phyloP scores from a whole-genome alignment of 2,797 vertebrate species.

The Lindbergichthys nudifrons region DNA sequence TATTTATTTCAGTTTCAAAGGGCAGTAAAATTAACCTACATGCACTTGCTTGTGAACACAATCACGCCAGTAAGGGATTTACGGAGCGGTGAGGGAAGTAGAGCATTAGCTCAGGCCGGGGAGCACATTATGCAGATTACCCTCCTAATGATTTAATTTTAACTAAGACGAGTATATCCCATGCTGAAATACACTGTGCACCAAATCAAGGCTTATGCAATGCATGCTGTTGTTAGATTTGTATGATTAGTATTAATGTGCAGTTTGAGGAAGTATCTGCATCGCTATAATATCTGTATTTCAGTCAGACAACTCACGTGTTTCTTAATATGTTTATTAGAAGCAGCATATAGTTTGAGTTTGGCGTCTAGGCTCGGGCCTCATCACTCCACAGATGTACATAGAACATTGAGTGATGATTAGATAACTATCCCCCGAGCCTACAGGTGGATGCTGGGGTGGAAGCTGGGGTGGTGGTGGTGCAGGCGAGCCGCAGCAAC shows the following conservation, averaged over 20 bases:
- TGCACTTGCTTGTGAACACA: background rate
- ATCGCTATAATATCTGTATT: background rate
- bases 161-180: background rate
- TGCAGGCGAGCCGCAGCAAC: no score
- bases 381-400: no score
- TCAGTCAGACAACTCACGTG: no score
- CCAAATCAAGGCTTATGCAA: background rate
- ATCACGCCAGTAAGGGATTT: conserved; percentile 8
- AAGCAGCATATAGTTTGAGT: no score
- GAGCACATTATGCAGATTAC: background rate
- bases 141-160: background rate
- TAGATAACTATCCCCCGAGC: no score
- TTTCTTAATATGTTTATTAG: no score
- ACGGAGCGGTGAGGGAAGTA: background rate
- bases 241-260: background rate
- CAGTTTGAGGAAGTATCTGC: background rate
- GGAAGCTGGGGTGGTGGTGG: no score
- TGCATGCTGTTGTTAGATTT: background rate
- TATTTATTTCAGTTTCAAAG: background rate
- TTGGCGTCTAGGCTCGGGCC: no score
- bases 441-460: no score
- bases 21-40: background rate
- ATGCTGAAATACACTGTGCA: background rate
- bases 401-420: no score
- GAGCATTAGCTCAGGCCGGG: background rate